These are phyloP conservation scores for Sebastes kiyomatsui DNA, from an alignment of 2,797 vertebrate genomes.

Conservation along the genomic window DNA sequence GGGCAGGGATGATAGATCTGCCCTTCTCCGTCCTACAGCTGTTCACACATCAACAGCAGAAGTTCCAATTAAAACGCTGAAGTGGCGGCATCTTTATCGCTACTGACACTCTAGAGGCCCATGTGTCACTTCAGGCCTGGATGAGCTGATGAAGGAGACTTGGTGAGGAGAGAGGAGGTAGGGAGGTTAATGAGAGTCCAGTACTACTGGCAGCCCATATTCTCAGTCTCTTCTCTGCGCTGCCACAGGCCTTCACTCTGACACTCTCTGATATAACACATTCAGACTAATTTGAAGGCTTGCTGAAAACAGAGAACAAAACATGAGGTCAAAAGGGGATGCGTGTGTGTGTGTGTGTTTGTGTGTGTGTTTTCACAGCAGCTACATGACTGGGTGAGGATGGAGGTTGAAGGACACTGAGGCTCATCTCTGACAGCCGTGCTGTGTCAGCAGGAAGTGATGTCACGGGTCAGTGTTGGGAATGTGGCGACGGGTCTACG, in stretches of 20 bases:
- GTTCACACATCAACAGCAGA: conserved; percentile 83
- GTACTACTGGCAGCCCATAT: conserved; percentile 63
- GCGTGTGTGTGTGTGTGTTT: conserved; percentile 1
- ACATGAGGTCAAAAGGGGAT: conserved; percentile 60
- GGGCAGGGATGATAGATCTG: conserved; percentile 81
- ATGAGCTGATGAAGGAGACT: conserved; percentile 78
- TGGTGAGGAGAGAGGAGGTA: conserved; percentile 66
- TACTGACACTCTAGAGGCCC: conserved; percentile 77
- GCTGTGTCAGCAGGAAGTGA: conserved; percentile 76
- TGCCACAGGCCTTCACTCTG: conserved; percentile 57
- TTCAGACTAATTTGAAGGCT: conserved; percentile 66
- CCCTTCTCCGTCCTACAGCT: conserved; percentile 84
- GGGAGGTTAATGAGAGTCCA: conserved; percentile 82
- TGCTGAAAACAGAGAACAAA: conserved; percentile 62
- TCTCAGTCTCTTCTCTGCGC: conserved; percentile 46
- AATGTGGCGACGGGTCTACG: conserved; percentile 57
- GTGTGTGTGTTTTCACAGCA: conserved; percentile 39
- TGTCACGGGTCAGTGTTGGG: conserved; percentile 78
- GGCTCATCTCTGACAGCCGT: conserved; percentile 65
- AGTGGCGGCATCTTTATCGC: conserved; percentile 80
- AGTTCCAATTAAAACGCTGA: conserved; percentile 84
- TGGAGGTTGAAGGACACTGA: conserved; percentile 53
- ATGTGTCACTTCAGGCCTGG: conserved; percentile 78
- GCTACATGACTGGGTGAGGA: conserved; percentile 51
- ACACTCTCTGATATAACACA: conserved; percentile 57